Conservation (phyloP, 2,797 vertebrate genomes). For the Notamacropus eugenii region DNA sequence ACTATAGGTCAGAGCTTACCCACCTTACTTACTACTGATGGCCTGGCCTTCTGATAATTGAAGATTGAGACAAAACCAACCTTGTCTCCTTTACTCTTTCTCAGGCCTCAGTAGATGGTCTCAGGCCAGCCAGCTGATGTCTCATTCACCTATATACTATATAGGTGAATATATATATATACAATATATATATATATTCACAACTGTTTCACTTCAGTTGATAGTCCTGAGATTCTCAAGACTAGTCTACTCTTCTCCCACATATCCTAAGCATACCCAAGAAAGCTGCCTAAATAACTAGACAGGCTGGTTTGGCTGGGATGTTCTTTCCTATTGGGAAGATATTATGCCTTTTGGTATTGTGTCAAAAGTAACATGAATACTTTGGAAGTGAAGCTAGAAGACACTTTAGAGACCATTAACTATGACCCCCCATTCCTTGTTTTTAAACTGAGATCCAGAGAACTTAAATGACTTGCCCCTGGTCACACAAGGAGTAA, state of each 20-base stretch:
- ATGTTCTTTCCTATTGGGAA: conserved; percentile 17
- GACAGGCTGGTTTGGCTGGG: conserved; percentile 1
- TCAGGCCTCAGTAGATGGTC: not conserved
- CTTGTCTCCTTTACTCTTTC: not conserved
- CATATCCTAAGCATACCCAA: not conserved
- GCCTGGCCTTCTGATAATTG: not conserved
- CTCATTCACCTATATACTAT: not conserved
- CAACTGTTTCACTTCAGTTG: not conserved
- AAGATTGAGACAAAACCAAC: conserved; percentile 19
- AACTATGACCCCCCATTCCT: not conserved
- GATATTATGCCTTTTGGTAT: not conserved
- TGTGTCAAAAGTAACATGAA: not conserved
- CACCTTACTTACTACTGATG: not conserved
- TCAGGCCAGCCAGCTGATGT: not conserved
- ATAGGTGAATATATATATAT: too few relatives aligned
- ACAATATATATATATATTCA: too few relatives aligned
- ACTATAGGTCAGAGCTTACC: not conserved
- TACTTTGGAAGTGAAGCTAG: not conserved
- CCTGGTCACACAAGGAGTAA: not conserved
- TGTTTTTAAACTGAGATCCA: not conserved
- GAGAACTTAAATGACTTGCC: not conserved
- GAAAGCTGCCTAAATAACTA: not conserved
- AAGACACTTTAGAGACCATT: not conserved
- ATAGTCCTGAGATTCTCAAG: not conserved
- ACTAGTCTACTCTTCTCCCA: not conserved